These are phyloP conservation scores for Acanthochromis polyacanthus DNA, from an alignment of 2,113 vertebrate genomes.

Conservation along the genomic window DNA sequence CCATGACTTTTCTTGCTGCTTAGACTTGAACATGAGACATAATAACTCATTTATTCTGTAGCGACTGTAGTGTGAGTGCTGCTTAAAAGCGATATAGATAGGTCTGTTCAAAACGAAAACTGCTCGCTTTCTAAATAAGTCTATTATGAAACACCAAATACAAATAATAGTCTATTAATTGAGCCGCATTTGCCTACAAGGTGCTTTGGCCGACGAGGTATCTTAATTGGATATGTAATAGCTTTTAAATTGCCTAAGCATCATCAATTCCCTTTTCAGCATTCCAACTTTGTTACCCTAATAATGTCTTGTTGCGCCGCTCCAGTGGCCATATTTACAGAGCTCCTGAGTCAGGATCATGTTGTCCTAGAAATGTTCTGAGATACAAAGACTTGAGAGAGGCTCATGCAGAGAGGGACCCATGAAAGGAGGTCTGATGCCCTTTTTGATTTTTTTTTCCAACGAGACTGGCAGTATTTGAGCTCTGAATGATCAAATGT, in stretches of 20 bases:
- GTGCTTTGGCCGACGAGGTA: slow-evolving; percentile 43
- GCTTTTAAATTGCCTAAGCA: slow-evolving; percentile 60
- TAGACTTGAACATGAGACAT: not conserved
- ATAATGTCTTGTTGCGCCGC: slow-evolving; percentile 20
- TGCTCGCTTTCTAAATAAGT: slow-evolving; percentile 42
- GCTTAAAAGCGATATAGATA: slow-evolving; percentile 4
- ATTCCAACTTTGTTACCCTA: slow-evolving; percentile 19
- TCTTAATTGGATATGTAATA: slow-evolving; percentile 67
- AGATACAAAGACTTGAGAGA: slow-evolving; percentile 35
- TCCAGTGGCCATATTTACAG: slow-evolving; percentile 26
- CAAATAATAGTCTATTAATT: slow-evolving; percentile 69
- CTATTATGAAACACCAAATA: slow-evolving; percentile 40
- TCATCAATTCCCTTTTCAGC: slow-evolving; percentile 44
- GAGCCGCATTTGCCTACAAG: slow-evolving; percentile 56
- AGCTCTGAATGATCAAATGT: slow-evolving; percentile 67
- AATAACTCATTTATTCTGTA: not conserved
- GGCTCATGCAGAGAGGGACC: slow-evolving; percentile 2
- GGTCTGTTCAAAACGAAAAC: slow-evolving; percentile 21
- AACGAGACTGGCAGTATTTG: slow-evolving; percentile 46
- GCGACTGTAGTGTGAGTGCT: not conserved
- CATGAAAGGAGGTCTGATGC: slow-evolving; percentile 38
- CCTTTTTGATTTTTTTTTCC: slow-evolving; percentile 39
- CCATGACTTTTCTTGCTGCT: slow-evolving; percentile 10
- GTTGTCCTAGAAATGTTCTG: slow-evolving; percentile 48
- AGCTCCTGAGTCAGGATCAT: slow-evolving; percentile 17